phyloP scores from a whole-genome alignment of 2,113 vertebrate genomes.

The Engraulis encrasicolus region DNA sequence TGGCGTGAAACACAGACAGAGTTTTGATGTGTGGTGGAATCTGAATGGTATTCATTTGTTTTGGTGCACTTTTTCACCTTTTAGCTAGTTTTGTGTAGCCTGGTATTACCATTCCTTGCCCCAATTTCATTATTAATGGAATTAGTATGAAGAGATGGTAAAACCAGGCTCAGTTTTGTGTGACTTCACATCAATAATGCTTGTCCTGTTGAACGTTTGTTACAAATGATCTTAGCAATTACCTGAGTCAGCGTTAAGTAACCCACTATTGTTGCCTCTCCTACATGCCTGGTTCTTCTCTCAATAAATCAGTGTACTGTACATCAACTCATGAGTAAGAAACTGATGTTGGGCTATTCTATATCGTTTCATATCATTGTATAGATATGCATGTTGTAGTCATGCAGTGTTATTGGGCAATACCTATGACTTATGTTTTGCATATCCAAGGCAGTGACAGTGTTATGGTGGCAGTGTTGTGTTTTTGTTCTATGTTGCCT shows the following conservation, averaged over 20 bases:
- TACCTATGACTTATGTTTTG: no score
- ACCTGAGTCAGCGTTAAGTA: neutral
- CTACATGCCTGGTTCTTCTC: neutral
- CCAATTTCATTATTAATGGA: no score
- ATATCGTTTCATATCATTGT: neutral
- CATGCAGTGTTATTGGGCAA: neutral
- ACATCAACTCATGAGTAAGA: neutral
- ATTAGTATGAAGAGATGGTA: no score
- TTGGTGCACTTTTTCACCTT: neutral
- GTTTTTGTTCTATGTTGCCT: neutral
- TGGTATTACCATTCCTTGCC: neutral
- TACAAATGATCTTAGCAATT: neutral
- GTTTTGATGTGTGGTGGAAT: neutral
- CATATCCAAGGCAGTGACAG: no score
- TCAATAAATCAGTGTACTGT: slow-evolving; percentile 10
- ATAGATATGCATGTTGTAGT: neutral
- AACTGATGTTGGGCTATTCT: neutral
- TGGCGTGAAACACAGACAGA: neutral
- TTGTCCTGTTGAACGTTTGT: neutral
- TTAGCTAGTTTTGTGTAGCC: neutral
- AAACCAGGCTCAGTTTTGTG: no score
- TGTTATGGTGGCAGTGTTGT: neutral
- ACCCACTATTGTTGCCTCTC: neutral
- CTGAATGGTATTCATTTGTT: neutral
- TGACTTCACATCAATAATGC: neutral